Percentiles rank a stretch among this genome's conserved stretches.
Conservation (phyloP, 2,888 invertebrate species). For the Chrysolina americana region DNA sequence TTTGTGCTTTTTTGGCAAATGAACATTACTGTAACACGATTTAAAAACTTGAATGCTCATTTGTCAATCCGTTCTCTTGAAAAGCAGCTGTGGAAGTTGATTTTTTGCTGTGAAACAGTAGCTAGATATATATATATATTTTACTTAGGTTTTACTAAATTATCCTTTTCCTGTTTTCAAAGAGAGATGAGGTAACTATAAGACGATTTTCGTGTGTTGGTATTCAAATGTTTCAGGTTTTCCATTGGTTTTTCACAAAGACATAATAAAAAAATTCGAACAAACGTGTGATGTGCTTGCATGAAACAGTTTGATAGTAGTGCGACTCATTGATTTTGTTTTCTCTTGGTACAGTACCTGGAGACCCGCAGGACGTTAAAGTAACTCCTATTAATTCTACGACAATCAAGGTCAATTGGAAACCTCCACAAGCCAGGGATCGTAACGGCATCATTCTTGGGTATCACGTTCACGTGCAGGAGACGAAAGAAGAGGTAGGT, state of each 20-base stretch:
- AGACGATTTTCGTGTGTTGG: slow-evolving; percentile 75
- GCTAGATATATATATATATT: slow-evolving; percentile 35
- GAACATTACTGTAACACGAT: slow-evolving; percentile 37
- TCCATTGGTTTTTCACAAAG: slow-evolving; percentile 58
- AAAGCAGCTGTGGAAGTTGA: slow-evolving; percentile 42
- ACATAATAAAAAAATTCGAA: slow-evolving; percentile 57
- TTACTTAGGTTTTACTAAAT: slow-evolving; percentile 38
- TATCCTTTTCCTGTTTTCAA: slow-evolving; percentile 42
- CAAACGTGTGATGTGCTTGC: slow-evolving; percentile 67
- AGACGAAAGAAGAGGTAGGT: slow-evolving; percentile 86
- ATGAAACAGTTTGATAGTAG: slow-evolving; percentile 55
- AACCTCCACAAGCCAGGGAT: slow-evolving; percentile 91
- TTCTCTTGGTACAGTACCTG: slow-evolving; percentile 86
- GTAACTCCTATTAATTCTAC: slow-evolving; percentile 94
- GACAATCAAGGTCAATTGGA: slow-evolving; percentile 95
- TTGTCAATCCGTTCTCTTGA: slow-evolving; percentile 35
- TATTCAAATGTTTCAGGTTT: slow-evolving; percentile 77
- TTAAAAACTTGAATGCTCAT: slow-evolving; percentile 29
- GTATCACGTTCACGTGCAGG: slow-evolving; percentile 96
- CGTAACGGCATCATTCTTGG: slow-evolving; percentile 96
- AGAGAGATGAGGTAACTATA: slow-evolving; percentile 68
- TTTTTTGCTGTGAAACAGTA: slow-evolving; percentile 41
- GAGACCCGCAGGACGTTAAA: slow-evolving; percentile 94
- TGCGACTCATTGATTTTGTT: slow-evolving; percentile 30
- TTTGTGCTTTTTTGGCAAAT: slow-evolving; percentile 48